phyloP scores from a whole-genome alignment of 2,888 invertebrate species.

The Luffia ferchaultella region DNA sequence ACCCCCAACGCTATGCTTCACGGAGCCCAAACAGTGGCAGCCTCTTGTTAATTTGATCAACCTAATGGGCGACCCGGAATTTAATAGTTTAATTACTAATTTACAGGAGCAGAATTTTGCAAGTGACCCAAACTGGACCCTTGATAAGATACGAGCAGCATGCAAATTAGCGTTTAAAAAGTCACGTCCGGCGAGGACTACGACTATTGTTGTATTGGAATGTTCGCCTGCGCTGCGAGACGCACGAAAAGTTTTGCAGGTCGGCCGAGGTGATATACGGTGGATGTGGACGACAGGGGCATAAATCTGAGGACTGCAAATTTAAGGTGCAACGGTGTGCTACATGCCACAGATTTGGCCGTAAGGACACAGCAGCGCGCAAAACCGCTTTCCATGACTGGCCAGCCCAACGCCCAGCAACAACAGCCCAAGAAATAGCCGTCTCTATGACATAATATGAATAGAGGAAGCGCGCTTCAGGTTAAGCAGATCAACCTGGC shows the following conservation, averaged over 20 bases:
- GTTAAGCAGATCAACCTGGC: constrained; percentile 10
- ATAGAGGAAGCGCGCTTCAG: background rate
- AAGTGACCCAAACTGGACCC: background rate
- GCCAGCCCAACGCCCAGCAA: constrained; percentile 12
- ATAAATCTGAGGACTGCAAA: constrained; percentile 11
- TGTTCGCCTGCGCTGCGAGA: constrained; percentile 7
- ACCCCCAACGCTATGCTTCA: background rate
- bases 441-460: constrained; percentile 9
- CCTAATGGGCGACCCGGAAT: background rate
- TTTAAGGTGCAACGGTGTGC: constrained; percentile 10
- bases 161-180: constrained; percentile 1
- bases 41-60: background rate
- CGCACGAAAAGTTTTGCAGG: constrained; percentile 19
- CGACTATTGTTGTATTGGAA: constrained; percentile 10
- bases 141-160: background rate
- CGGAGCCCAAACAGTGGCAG: background rate
- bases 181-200: background rate
- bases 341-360: constrained; percentile 16
- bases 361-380: constrained; percentile 9
- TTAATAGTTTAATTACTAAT: constrained; percentile 1
- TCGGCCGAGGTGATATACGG: constrained; percentile 11
- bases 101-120: too few species aligned
- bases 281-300: constrained; percentile 16
- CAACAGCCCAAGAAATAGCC: constrained; percentile 7
- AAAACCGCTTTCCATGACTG: constrained; percentile 6